Percentiles rank a stretch among this genome's conserved stretches.
Evolutionary conservation across 2,888 invertebrate species (phyloP).

Genomic region (Lasioglossum pauxillum): DNA sequence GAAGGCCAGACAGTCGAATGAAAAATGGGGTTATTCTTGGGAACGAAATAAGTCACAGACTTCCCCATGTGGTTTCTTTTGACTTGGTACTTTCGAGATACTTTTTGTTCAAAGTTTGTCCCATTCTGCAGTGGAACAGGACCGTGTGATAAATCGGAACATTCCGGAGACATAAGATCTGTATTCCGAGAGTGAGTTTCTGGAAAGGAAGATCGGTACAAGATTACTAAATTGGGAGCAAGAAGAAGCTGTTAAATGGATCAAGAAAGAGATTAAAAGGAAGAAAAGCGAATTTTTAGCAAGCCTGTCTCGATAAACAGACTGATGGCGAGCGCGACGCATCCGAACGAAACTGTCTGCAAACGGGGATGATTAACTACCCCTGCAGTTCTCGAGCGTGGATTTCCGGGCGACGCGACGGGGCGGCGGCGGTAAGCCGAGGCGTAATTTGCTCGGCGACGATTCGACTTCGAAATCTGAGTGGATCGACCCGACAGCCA

Average conservation of each 20-base stretch:
- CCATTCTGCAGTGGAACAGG: no score
- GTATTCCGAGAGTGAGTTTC: no score
- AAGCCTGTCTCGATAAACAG: background rate
- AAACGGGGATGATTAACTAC: slow-evolving; percentile 67
- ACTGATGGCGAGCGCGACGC: slow-evolving; percentile 1
- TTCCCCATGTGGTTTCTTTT: background rate
- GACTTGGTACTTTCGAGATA: background rate
- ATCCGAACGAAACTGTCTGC: slow-evolving; percentile 62
- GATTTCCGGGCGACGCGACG: slow-evolving; percentile 52
- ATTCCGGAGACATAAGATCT: no score
- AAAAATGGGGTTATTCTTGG: background rate
- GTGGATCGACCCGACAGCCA: slow-evolving; percentile 14
- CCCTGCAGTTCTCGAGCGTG: slow-evolving; percentile 50
- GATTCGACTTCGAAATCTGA: slow-evolving; percentile 37
- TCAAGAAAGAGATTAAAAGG: background rate
- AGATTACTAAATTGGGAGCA: background rate
- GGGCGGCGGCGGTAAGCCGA: slow-evolving; percentile 28
- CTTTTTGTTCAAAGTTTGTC: background rate
- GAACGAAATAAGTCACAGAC: background rate
- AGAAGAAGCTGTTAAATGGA: slow-evolving; percentile 21
- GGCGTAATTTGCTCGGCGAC: slow-evolving; percentile 57
- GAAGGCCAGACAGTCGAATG: background rate
- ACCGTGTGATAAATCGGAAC: no score
- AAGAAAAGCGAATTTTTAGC: background rate
- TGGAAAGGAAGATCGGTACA: background rate